phyloP scores from a whole-genome alignment of 2,113 vertebrate genomes.

The Euleptes europaea region DNA sequence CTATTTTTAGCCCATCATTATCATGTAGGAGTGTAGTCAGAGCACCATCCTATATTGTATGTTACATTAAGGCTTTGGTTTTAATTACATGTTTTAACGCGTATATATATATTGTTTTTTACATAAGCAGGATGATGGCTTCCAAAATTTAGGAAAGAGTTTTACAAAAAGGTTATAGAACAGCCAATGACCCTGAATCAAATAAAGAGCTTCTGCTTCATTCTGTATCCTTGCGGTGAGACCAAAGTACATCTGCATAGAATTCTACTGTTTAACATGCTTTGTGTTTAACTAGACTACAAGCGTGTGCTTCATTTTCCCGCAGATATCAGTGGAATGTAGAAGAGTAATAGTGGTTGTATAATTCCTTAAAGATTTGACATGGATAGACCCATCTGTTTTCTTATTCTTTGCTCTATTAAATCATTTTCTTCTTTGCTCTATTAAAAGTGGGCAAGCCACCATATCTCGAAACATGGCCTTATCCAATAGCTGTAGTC shows the following conservation, averaged over 20 bases:
- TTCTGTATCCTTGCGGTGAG: constrained; percentile 9
- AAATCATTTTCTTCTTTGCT: background rate
- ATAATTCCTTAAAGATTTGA: background rate
- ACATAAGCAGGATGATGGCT: too few relatives aligned
- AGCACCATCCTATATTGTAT: too few relatives aligned
- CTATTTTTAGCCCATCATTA: too few relatives aligned
- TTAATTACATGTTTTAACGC: too few relatives aligned
- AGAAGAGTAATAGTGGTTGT: background rate
- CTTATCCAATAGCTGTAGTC: background rate
- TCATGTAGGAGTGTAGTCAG: too few relatives aligned
- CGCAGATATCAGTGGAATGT: background rate
- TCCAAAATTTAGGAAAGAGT: too few relatives aligned
- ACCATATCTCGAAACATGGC: background rate
- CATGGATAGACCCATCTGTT: background rate
- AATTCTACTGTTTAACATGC: too few relatives aligned
- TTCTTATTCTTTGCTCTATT: background rate
- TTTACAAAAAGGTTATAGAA: too few relatives aligned
- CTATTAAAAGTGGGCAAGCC: background rate
- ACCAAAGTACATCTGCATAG: background rate
- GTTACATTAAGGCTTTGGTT: too few relatives aligned
- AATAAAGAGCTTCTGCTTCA: background rate
- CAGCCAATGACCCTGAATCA: too few relatives aligned
- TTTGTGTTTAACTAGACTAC: background rate
- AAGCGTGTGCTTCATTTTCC: background rate
- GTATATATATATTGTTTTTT: too few relatives aligned